phyloP scores from a whole-genome alignment of 2,888 invertebrate genomes.

The Pterostichus niger region DNA sequence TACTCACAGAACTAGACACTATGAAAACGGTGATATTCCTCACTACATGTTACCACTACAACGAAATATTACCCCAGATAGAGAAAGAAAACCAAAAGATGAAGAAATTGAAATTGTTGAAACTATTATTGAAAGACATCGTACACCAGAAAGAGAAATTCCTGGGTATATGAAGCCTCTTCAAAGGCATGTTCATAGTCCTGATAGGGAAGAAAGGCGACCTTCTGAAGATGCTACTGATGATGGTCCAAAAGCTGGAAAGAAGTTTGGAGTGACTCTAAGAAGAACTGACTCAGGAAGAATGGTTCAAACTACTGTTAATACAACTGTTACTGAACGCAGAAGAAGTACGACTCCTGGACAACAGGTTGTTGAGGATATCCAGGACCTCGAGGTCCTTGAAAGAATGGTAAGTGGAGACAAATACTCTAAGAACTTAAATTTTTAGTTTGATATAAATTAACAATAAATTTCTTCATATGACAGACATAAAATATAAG shows the following conservation, averaged over 20 bases:
- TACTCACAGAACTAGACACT: conserved; percentile 39
- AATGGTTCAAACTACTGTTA: conserved; percentile 75
- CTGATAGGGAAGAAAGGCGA: conserved; percentile 28
- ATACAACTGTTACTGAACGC: conserved; percentile 74
- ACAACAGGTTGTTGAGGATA: conserved; percentile 84
- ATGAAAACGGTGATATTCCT: conserved; percentile 71
- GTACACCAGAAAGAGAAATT: conserved; percentile 67
- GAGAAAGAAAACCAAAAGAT: conserved; percentile 66
- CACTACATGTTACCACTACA: conserved; percentile 75
- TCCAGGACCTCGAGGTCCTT: conserved; percentile 84
- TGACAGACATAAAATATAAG: no score
- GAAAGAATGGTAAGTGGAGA: conserved; percentile 83
- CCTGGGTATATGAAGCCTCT: conserved; percentile 68
- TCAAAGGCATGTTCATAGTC: conserved; percentile 51
- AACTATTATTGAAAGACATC: conserved; percentile 59
- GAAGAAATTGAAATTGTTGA: conserved; percentile 67
- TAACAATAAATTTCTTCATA: no score
- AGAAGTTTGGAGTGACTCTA: conserved; percentile 85
- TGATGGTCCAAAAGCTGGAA: conserved; percentile 72
- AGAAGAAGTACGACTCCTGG: conserved; percentile 77
- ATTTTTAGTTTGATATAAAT: no score
- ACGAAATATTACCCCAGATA: conserved; percentile 70
- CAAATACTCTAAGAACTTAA: no score
- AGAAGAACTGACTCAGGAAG: conserved; percentile 80
- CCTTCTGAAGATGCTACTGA: conserved; percentile 16